phyloP scores from a whole-genome alignment of 2,888 invertebrate genomes.

The Ditula angustiorana region DNA sequence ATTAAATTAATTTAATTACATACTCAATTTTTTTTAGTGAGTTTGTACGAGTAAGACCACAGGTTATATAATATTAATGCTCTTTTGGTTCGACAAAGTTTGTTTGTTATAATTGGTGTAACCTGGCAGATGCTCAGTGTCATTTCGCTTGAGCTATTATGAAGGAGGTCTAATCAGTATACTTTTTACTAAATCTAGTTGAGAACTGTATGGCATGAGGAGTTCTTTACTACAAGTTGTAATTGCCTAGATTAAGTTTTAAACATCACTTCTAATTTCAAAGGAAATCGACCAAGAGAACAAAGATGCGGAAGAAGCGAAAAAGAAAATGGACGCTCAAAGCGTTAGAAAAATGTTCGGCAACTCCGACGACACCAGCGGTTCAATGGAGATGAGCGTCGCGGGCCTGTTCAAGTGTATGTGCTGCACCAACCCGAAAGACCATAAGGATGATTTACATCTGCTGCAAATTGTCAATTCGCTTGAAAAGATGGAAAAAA shows the following conservation, averaged over 20 bases:
- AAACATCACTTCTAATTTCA: constrained; percentile 18
- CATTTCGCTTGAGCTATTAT: no score
- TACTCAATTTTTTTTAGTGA: no score
- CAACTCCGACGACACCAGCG: constrained; percentile 90
- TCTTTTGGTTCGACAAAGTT: not conserved
- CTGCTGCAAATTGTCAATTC: constrained; percentile 92
- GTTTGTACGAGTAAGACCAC: no score
- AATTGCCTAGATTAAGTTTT: not conserved
- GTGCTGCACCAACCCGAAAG: constrained; percentile 95
- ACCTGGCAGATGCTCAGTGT: no score
- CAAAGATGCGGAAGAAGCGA: constrained; percentile 91
- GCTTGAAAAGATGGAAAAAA: constrained; percentile 90
- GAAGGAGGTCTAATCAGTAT: no score
- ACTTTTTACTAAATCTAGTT: no score
- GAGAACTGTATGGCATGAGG: no score
- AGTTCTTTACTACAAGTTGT: no score
- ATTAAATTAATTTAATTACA: not conserved
- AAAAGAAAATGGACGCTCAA: constrained; percentile 92
- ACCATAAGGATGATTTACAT: constrained; percentile 93
- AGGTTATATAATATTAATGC: no score
- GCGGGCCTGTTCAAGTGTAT: constrained; percentile 95
- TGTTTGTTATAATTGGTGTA: not conserved
- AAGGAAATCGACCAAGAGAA: constrained; percentile 94
- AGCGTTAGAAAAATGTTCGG: constrained; percentile 91
- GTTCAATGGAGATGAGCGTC: constrained; percentile 93